phyloP scores from a whole-genome alignment of 1,140 invertebrate species.

The Halyomorpha halys region DNA sequence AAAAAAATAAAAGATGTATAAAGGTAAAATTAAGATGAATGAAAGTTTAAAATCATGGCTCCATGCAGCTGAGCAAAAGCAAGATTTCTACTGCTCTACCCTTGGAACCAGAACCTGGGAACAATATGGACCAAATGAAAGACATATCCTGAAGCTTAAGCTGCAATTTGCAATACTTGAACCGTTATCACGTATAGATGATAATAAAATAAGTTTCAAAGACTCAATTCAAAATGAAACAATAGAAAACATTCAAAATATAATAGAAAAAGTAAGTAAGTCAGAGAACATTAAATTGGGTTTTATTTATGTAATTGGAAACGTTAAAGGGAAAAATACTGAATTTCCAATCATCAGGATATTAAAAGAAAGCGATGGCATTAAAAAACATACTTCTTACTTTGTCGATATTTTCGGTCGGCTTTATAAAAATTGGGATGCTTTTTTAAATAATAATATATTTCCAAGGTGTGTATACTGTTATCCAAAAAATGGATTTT shows the following conservation, averaged over 20 bases:
- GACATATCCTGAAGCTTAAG: background rate
- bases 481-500: conserved; percentile 6
- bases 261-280: background rate
- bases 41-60: no score
- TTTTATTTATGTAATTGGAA: conserved; percentile 3
- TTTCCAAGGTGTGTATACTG: background rate
- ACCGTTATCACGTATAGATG: background rate
- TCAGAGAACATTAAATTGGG: background rate
- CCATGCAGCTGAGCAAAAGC: background rate
- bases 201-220: background rate
- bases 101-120: conserved; percentile 6
- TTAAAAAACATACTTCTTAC: background rate
- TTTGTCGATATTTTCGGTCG: background rate
- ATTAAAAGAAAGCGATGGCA: background rate
- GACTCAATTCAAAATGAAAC: background rate
- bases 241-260: background rate
- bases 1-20: no score
- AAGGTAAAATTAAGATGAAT: no score
- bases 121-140: background rate
- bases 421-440: background rate
- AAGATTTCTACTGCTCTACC: background rate
- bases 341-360: conserved; percentile 4
- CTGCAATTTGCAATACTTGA: background rate
- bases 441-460: conserved; percentile 2
- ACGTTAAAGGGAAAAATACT: background rate